phyloP scores from a whole-genome alignment of 2,797 vertebrate genomes.

The Manis pentadactyla region DNA sequence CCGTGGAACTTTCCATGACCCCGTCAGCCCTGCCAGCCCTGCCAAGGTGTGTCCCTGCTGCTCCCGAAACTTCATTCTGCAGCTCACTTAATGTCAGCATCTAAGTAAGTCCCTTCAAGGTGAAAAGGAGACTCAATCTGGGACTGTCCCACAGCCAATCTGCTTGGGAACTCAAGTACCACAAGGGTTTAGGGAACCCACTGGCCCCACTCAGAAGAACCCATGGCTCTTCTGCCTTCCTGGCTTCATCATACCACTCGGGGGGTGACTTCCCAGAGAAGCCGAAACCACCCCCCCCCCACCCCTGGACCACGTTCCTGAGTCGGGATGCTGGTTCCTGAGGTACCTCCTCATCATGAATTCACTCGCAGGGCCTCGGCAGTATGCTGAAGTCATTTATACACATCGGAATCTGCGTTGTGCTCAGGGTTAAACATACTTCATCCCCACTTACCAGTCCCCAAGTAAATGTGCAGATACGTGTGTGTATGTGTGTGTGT shows the following conservation, averaged over 20 bases:
- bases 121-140: background rate
- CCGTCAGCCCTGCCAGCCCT: background rate
- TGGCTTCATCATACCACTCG: background rate
- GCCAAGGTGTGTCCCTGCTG: background rate
- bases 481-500: too few relatives aligned
- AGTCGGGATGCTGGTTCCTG: background rate
- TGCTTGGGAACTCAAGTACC: background rate
- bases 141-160: background rate
- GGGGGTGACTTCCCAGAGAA: background rate
- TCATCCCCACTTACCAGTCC: background rate
- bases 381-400: background rate
- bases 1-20: background rate
- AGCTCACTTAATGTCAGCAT: background rate
- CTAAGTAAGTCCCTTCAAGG: background rate
- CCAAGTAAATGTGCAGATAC: background rate
- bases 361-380: background rate
- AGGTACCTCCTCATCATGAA: background rate
- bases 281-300: background rate
- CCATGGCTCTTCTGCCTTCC: background rate
- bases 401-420: background rate
- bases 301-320: background rate
- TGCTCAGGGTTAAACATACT: background rate
- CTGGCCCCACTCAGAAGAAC: background rate
- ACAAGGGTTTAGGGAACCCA: background rate
- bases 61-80: background rate